A percentile compares a stretch with the other conserved stretches of the same genome.
Evolutionary conservation across 2,888 invertebrate species (phyloP).

Genomic region (Aporophyla nigra): DNA sequence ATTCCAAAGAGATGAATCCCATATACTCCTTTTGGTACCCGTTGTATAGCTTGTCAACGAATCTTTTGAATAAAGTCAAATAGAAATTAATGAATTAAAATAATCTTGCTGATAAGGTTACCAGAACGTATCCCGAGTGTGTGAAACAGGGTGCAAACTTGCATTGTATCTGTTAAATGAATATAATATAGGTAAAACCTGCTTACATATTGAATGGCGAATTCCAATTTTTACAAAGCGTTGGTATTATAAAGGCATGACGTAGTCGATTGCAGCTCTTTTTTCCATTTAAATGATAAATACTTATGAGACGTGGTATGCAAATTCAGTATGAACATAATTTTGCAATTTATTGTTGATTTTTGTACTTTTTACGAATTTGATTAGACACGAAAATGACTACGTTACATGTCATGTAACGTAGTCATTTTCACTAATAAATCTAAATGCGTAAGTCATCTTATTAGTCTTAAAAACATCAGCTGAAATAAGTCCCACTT

Average conservation of each 20-base stretch:
- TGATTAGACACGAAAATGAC: too few species aligned
- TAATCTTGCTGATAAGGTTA: background rate
- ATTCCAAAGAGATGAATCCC: background rate
- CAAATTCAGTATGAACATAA: background rate
- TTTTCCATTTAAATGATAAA: constrained; percentile 31
- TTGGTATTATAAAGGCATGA: constrained; percentile 4
- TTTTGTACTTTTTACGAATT: background rate
- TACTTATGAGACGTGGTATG: background rate
- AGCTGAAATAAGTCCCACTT: background rate
- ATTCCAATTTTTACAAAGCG: constrained; percentile 21
- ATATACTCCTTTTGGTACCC: background rate
- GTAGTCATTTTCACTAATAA: background rate
- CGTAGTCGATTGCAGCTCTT: constrained; percentile 1
- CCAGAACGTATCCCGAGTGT: background rate
- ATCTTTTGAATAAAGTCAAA: background rate
- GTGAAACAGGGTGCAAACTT: background rate
- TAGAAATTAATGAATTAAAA: background rate
- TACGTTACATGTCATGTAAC: too few species aligned
- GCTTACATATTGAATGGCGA: background rate
- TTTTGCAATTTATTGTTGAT: background rate
- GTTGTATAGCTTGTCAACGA: too few species aligned
- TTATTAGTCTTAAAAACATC: background rate
- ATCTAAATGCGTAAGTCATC: background rate
- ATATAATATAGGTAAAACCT: background rate
- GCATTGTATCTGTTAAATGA: background rate